Evolutionary conservation across 2,113 vertebrate species (phyloP).

Genomic region (Spermophilus dauricus): DNA sequence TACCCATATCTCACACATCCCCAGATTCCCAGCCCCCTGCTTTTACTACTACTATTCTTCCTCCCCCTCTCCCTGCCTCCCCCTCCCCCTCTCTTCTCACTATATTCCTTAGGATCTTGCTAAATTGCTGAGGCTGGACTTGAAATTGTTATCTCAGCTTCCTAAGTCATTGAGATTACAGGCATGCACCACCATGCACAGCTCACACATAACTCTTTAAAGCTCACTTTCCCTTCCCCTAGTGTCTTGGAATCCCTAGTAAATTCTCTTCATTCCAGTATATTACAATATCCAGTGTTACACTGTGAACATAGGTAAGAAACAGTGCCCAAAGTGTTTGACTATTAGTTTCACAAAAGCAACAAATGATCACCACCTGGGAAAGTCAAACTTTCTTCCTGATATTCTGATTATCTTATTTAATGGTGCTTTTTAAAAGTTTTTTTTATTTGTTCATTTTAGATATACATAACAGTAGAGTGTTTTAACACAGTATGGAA

Average conservation of each 20-base stretch:
- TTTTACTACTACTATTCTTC: no score
- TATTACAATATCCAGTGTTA: neutral
- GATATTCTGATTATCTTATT: constrained; percentile 19
- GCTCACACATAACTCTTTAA: neutral
- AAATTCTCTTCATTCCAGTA: neutral
- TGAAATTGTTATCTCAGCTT: no score
- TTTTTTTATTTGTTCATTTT: neutral
- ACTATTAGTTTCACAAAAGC: constrained; percentile 27
- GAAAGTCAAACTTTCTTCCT: neutral
- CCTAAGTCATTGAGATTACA: no score
- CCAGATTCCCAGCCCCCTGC: no score
- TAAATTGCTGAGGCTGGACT: no score
- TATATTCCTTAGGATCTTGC: no score
- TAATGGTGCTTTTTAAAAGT: neutral
- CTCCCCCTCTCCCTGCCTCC: no score
- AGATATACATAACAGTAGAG: no score
- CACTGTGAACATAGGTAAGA: neutral
- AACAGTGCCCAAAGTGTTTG: neutral
- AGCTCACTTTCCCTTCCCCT: neutral
- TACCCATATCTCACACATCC: neutral
- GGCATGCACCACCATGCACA: no score
- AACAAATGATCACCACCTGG: neutral
- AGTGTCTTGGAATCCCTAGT: neutral
- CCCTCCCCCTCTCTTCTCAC: no score
- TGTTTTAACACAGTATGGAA: no score